Conservation (phyloP, 2,888 invertebrate species). For the Agriopis aurantiaria region DNA sequence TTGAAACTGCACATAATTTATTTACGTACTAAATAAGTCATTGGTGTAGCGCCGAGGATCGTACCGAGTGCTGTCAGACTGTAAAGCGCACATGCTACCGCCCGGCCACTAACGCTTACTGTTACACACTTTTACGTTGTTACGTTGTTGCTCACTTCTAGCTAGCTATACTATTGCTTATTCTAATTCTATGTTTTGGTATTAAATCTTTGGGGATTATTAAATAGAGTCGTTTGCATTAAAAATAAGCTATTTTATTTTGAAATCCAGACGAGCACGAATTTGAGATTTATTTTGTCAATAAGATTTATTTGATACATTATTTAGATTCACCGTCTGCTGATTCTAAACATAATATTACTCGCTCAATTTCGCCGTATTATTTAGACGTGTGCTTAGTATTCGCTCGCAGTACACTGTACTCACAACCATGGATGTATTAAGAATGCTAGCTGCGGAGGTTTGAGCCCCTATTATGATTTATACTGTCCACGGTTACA, state of each 20-base stretch:
- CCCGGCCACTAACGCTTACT: too few species aligned
- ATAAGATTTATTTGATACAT: constrained; percentile 20
- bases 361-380: constrained; percentile 44
- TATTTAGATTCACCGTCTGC: constrained; percentile 41
- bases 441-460: constrained; percentile 5
- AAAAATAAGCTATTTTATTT: neutral
- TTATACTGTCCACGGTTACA: too few species aligned
- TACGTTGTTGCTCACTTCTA: too few species aligned
- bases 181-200: neutral
- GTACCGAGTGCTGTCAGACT: too few species aligned
- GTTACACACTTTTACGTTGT: too few species aligned
- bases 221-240: neutral
- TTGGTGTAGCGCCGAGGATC: too few species aligned
- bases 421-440: constrained; percentile 20
- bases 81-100: too few species aligned
- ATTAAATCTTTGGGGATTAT: neutral
- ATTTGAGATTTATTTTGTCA: constrained; percentile 10
- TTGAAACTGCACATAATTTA: too few species aligned
- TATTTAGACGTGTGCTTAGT: constrained; percentile 41
- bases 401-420: constrained; percentile 31
- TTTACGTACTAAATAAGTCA: too few species aligned
- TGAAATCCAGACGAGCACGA: constrained; percentile 2
- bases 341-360: constrained; percentile 44
- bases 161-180: neutral
- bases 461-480: neutral